Percentiles rank a stretch among this genome's conserved stretches.
Evolutionary conservation across 2,797 vertebrate genomes (phyloP).

Genomic region (Eutrigla gurnardus): DNA sequence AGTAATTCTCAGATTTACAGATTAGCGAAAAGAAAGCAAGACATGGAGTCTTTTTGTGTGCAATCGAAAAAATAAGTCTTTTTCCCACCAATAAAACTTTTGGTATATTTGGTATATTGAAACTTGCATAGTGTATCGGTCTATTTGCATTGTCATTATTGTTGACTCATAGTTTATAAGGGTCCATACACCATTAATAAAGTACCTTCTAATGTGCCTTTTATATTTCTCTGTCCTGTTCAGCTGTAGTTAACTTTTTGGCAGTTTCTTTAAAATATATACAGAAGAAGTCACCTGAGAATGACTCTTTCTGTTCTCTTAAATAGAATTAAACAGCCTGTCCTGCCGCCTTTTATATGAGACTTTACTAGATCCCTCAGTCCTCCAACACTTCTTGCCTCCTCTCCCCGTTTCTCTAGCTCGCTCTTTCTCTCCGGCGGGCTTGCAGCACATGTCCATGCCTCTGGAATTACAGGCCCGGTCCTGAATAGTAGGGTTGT

Average conservation of each 20-base stretch:
- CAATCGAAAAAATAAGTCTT: conserved; percentile 16
- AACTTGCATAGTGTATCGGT: background rate
- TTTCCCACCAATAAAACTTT: conserved; percentile 5
- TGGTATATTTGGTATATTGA: background rate
- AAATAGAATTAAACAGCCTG: background rate
- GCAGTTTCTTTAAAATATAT: background rate
- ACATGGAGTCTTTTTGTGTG: conserved; percentile 35
- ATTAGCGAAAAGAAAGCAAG: conserved; percentile 28
- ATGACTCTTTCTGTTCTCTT: background rate
- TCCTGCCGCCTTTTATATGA: background rate
- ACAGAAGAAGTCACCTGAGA: background rate
- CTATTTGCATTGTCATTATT: background rate
- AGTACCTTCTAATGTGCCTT: background rate
- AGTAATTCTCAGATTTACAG: conserved; percentile 11
- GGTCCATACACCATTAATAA: background rate
- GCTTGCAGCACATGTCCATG: conserved; percentile 55
- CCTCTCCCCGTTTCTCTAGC: conserved; percentile 2
- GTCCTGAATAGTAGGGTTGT: conserved; percentile 77
- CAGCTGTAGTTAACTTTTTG: background rate
- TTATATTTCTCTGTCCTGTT: background rate
- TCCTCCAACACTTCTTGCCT: conserved; percentile 2
- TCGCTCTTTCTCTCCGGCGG: conserved; percentile 35
- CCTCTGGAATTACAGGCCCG: conserved; percentile 71
- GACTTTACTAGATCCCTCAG: background rate
- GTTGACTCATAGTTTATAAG: background rate